Base-by-base conservation (phyloP, 2,888 invertebrate genomes). In the Ceratothoa steindachneri region DNA sequence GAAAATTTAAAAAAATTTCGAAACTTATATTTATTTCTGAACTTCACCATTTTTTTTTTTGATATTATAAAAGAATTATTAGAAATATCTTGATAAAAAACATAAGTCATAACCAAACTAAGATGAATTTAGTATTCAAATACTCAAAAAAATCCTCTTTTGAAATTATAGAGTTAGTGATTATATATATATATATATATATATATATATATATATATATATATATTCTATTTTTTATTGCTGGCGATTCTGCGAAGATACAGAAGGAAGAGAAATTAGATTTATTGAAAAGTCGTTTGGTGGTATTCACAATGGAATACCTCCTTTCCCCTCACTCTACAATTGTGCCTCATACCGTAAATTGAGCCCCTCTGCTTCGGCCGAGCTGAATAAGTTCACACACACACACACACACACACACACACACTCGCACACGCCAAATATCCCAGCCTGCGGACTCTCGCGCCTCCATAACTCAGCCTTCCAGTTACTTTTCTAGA, bases 401-500 rank as follows among this genome's bases (percentile, higher is more conserved):
- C 15, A 41, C 15, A 41, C 15, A 41, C 15, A 41, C 15, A 41
- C 41, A 41, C 41, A 41, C 41, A 41, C 41, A 41, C 41, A 41
- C 41, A 41, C 41, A 5, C 41, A 41, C n/a, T n/a, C n/a, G n/a
- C n/a, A n/a, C n/a, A n/a, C n/a, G n/a, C n/a, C n/a, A n/a, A n/a
- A 15, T 55, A 22, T 55, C 5, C 55, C 24, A 7, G 15, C 19
- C 5, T 55, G 55, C 19, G 55, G 15, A 55, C 5, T 19, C 24
- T 5, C 55, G 19, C 5, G 55, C 5, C 55, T 55, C 55, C 55
- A 55, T 55, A 55, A 55, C 55, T 55, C 55, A 55, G 55, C 19
- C 55, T 55, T 55, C 5, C 55, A 55, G 55, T 55, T 55, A 55
- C 55, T 55, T 55, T 55, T 55, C 55, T 19, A 55, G 55, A 55